Conservation (phyloP, 2,888 invertebrate species). For the Venusia cambrica region DNA sequence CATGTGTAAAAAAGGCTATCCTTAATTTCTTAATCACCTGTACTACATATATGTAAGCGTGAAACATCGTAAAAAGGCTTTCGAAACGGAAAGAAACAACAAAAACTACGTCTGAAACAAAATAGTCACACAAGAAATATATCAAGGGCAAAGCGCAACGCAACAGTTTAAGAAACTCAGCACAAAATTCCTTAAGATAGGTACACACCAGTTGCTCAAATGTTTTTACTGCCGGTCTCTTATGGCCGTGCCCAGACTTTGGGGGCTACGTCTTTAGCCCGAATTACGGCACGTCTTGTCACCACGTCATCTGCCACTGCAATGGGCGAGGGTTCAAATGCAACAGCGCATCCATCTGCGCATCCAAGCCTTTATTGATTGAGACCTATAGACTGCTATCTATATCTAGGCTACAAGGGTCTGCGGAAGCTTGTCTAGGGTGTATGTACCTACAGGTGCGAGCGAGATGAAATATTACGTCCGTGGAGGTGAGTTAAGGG, state of each 20-base stretch:
- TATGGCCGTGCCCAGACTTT: conserved; percentile 4
- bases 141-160: too few species aligned
- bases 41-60: too few species aligned
- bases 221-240: too few species aligned
- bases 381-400: conserved; percentile 5
- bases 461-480: conserved; percentile 19
- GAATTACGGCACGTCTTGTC: conserved; percentile 14
- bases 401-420: conserved; percentile 18
- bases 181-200: too few species aligned
- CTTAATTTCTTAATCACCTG: too few species aligned
- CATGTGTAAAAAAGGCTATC: too few species aligned
- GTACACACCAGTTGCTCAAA: conserved; percentile 16
- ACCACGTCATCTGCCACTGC: conserved; percentile 24
- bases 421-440: conserved; percentile 23
- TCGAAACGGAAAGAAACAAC: too few species aligned
- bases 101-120: too few species aligned
- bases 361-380: conserved; percentile 25
- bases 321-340: conserved; percentile 19
- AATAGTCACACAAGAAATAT: too few species aligned
- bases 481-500: conserved; percentile 12
- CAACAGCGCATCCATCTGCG: conserved; percentile 26
- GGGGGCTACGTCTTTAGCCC: too few species aligned
- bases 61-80: too few species aligned
- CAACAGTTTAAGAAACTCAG: too few species aligned
- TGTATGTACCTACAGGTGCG: conserved; percentile 17